Base-by-base conservation (phyloP, 1,140 invertebrate species). In the Zophobas morio region DNA sequence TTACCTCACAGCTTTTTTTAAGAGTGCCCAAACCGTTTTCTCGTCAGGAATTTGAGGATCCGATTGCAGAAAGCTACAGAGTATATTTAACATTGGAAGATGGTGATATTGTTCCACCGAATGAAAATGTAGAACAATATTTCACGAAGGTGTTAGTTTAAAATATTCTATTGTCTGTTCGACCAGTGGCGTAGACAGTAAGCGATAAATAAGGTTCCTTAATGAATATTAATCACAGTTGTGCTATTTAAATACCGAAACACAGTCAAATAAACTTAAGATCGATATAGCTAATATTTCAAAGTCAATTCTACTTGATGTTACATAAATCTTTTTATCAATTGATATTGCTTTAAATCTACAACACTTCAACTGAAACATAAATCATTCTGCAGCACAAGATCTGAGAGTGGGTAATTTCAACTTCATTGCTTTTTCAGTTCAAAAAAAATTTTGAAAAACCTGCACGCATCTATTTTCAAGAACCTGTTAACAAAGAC, bases 401-500 rank as follows among this genome's bases (percentile, higher is more conserved):
- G 20, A 20, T 20, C 20, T 20, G 20, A 20, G 20, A 20, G 20
- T 20, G 20, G 20, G 20, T 20, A 57, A 3, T 57, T 57, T 63
- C n/a, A 6, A n/a, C 2, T 39, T 63, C n/a, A 63, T 63, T 46
- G 39, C 6, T 60, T 6, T 66, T 66, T 34, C 33, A 66, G 60
- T 66, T 66, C 5, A 66, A 66, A 42, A 5, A 66, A 66, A 42
- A 46, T n/a, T 42, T 42, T 39, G 42, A 51, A 72, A 34, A 6
- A n/a, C 37, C 39, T 51, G 70, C 33, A 51, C 49, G n/a, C 3
- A 6, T 51, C 1, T 49, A 72, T 35, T 72, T 72, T 72, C 3
- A 51, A 72, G 70, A 51, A 51, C 70, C 70, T 6, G 33, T 72
- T 36, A n/a, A 72, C 51, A 49, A 72, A 72, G 46, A 72, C 33